Conservation (phyloP, 2,797 vertebrate species). For the Gadopsis marmoratus region DNA sequence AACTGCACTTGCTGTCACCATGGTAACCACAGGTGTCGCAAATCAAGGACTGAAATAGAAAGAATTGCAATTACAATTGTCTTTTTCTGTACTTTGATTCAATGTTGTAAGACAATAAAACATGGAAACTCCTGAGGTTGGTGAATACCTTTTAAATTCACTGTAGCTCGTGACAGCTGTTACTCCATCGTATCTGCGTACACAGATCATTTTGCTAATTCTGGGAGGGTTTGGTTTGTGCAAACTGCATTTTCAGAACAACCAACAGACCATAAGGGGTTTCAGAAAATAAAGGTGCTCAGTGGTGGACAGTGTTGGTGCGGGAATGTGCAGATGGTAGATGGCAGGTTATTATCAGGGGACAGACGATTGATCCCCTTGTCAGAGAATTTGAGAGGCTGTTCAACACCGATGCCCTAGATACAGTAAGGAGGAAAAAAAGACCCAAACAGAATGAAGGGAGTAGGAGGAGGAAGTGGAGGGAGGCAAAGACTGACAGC, state of each 20-base stretch:
- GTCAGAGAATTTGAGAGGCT: slow-evolving; percentile 72
- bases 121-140: neutral
- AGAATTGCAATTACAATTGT: neutral
- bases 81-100: neutral
- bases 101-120: neutral
- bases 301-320: slow-evolving; percentile 31
- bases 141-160: neutral
- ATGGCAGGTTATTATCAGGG: slow-evolving; percentile 71
- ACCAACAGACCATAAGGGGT: slow-evolving; percentile 73
- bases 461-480: slow-evolving; percentile 29
- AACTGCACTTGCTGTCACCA: neutral
- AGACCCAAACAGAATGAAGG: slow-evolving; percentile 35
- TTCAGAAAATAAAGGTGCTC: slow-evolving; percentile 58
- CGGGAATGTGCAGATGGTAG: slow-evolving; percentile 64
- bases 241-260: slow-evolving; percentile 80
- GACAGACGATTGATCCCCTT: slow-evolving; percentile 77
- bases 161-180: slow-evolving; percentile 80
- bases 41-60: neutral
- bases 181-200: slow-evolving; percentile 77
- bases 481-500: slow-evolving; percentile 49
- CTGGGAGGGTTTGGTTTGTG: slow-evolving; percentile 83
- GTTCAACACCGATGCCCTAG: slow-evolving; percentile 71
- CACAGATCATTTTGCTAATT: slow-evolving; percentile 83
- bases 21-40: neutral
- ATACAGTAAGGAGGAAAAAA: slow-evolving; percentile 58